Conservation (phyloP, 2,797 vertebrate species). For the Amblyraja radiata region DNA sequence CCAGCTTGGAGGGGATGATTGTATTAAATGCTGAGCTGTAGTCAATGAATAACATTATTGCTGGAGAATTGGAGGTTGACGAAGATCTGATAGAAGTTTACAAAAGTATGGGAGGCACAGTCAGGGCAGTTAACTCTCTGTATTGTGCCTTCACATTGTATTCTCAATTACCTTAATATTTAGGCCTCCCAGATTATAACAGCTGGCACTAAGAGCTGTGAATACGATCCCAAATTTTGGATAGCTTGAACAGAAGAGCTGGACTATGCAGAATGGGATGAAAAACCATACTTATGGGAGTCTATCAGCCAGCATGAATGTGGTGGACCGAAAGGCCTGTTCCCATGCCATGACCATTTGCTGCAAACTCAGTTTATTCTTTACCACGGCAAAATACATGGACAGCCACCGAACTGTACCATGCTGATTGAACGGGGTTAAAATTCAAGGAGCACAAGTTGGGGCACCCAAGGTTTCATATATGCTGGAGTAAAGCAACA, state of each 20-base stretch:
- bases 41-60: background rate
- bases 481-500: background rate
- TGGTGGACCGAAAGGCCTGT: background rate
- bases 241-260: background rate
- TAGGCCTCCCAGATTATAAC: background rate
- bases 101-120: no score
- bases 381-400: background rate
- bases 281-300: no score
- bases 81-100: no score
- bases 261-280: no score
- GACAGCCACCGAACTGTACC: background rate
- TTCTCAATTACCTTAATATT: no score
- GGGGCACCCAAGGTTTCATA: background rate
- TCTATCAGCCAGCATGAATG: background rate
- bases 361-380: background rate
- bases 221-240: background rate
- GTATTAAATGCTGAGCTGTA: no score
- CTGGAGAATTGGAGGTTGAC: no score
- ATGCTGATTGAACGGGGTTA: background rate
- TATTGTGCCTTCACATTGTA: no score
- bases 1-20: no score
- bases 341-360: no score
- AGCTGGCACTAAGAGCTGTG: background rate
- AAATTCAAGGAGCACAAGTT: background rate
- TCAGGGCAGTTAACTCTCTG: no score